Base-by-base conservation (phyloP, 1,140 invertebrate genomes). In the Drosophila lacteicornis region DNA sequence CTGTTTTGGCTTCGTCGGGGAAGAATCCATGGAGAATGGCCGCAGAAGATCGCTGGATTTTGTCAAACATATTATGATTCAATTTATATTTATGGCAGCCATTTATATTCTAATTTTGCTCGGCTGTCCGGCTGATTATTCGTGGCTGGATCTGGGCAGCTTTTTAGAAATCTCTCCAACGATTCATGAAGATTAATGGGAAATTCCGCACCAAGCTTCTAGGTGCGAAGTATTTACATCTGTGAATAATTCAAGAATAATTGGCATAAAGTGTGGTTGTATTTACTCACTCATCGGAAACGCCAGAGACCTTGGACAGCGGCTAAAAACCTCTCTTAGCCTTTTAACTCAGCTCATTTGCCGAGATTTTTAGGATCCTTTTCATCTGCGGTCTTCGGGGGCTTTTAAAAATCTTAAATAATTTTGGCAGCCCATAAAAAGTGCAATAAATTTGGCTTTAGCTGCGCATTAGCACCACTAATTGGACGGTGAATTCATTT, bases 41-140 rank as follows among this genome's bases (percentile, higher is more conserved):
- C 38, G 27, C 46, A 57, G 25, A 33, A 66, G 43, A 68, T 30
- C 27, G 50, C 46, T 53, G 27, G 38, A 62, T 75, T 55, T 80
- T 81, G 83, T 81, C 68, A 59, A 81, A 69, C 65, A 75, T 45
- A 60, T 67, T 73, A 50, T 70, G 19, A 40, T 70, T 73, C 53
- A 73, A 73, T 73, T 71, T 69, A 11, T 73, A 60, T 73, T 73
- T 73, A 73, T 73, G 38, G 51, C 2, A 43, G 67, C 22, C 38
- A 73, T 73, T 73, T 51, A 38, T 73, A 73, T 73, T 59, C 36
- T 45, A 43, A 73, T 73, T 73, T 33, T 11, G 25, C 53, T 43
- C n/a, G 19, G 66, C 43, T 25, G 38, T 25, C 25, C 12, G 6
- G 27, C 46, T 38, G 22, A 49, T 36, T 71, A 59, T 59, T 71